Base-by-base conservation (phyloP, 2,888 invertebrate species). In the Matsumyia berberina region DNA sequence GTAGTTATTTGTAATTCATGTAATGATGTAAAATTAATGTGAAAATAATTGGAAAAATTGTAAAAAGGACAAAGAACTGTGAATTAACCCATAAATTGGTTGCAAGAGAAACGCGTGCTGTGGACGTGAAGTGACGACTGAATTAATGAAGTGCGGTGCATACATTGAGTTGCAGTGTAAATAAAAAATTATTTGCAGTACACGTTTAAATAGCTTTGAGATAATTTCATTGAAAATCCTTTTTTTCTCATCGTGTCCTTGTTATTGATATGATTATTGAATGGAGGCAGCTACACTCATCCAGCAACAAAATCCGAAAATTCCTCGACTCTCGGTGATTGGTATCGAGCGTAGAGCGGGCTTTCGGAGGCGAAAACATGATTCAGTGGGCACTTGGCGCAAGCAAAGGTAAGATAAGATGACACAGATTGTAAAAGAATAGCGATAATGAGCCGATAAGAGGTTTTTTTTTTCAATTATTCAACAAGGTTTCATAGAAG, bases 301-400 rank as follows among this genome's bases (percentile, higher is more conserved):
- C 29, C 62, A 70, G n/a, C 85, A 85, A 51, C 85, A 79, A 19
- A 79, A 55, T 37, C 46, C 66, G 37, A 76, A 70, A 55, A 53
- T 31, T n/a, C 69, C 70, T 1, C 90, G 91, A 19, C 89, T 90
- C 70, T 90, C 90, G 12, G 90, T 90, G 39, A 88, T 90, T 87
- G 90, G 91, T 74, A 90, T 90, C 88, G 90, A 90, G 85, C 88
- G 91, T 57, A 89, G 90, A 77, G 88, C 90, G 55, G 91, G 90
- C 44, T 91, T 91, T 86, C 90, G 91, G n/a, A 89, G 91, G 81
- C 89, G 90, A 64, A 92, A 92, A 87, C 88, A 90, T 67, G 91
- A 91, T 86, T 91, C 91, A 8, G 72, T 90, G 72, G 89, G 90
- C 49, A 86, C 88, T 24, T 89, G 88, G 89, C 89, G 91, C 1